phyloP scores from a whole-genome alignment of 2,888 invertebrate genomes.

The Ochropleura plecta region DNA sequence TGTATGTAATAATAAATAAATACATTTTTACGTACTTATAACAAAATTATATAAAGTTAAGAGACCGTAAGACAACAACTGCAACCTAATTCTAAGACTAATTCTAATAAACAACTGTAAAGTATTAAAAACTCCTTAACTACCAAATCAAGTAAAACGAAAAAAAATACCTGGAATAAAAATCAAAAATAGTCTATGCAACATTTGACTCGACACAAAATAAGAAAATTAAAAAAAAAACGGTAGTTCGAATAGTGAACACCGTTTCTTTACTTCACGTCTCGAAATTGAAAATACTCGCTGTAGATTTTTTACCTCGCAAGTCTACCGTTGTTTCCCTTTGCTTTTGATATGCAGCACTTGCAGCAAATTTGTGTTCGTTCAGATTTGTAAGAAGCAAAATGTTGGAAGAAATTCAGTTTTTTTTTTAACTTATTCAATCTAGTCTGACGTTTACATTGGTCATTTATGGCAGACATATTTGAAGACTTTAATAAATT shows the following conservation, averaged over 20 bases:
- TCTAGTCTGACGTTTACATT: neutral
- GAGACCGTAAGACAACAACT: no score
- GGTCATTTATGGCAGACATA: neutral
- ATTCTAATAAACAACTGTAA: neutral
- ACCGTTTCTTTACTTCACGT: slow-evolving; percentile 72
- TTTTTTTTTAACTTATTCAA: neutral
- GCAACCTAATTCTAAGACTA: neutral
- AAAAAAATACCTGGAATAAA: neutral
- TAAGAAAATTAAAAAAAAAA: slow-evolving; percentile 32
- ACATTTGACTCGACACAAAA: slow-evolving; percentile 63
- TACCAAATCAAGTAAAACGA: neutral
- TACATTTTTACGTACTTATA: no score
- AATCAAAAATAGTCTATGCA: neutral
- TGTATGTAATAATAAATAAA: no score
- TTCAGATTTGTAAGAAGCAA: slow-evolving; percentile 13
- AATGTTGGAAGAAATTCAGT: neutral
- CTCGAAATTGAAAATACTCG: slow-evolving; percentile 74
- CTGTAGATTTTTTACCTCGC: slow-evolving; percentile 69
- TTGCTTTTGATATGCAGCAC: slow-evolving; percentile 59
- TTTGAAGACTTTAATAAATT: neutral
- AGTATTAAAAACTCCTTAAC: neutral
- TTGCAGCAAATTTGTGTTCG: slow-evolving; percentile 47
- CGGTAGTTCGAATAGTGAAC: slow-evolving; percentile 65
- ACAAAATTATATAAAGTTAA: no score
- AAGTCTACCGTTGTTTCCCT: slow-evolving; percentile 58